Evolutionary conservation across 1,140 invertebrate genomes (phyloP).

Genomic region (Pissodes strobi): DNA sequence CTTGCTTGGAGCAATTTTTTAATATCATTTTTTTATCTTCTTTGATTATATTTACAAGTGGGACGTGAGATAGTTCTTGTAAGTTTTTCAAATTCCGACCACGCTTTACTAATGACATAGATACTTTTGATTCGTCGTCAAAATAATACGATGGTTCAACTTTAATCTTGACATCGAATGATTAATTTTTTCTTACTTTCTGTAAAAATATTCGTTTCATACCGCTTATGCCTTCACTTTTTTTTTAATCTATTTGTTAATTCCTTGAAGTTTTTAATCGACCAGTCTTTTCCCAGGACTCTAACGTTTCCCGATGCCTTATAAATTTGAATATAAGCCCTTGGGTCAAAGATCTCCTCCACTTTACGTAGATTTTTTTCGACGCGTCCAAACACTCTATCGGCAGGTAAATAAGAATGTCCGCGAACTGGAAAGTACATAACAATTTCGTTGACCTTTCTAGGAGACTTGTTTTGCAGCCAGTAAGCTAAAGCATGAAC

Average conservation of each 20-base stretch:
- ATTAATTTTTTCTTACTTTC: not conserved
- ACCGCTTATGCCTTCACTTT: not conserved
- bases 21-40: not conserved
- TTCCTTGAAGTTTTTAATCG: too few species aligned
- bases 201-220: too few species aligned
- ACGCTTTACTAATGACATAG: not conserved
- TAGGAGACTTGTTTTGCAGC: not conserved
- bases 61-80: not conserved
- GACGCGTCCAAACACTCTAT: too few species aligned
- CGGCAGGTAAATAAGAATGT: too few species aligned
- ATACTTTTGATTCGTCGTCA: not conserved
- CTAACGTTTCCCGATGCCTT: not conserved
- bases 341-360: conserved; percentile 17
- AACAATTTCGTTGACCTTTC: not conserved
- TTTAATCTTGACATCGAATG: not conserved
- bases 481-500: not conserved
- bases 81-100: not conserved
- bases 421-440: too few species aligned
- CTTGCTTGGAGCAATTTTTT: not conserved
- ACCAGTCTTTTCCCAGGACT: too few species aligned
- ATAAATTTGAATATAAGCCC: conserved; percentile 26
- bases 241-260: too few species aligned
- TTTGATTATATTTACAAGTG: not conserved
- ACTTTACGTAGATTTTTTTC: conserved; percentile 39
- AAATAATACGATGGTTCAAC: too few species aligned